phyloP scores from a whole-genome alignment of 2,888 invertebrate genomes.

The Platycnemis pennipes region DNA sequence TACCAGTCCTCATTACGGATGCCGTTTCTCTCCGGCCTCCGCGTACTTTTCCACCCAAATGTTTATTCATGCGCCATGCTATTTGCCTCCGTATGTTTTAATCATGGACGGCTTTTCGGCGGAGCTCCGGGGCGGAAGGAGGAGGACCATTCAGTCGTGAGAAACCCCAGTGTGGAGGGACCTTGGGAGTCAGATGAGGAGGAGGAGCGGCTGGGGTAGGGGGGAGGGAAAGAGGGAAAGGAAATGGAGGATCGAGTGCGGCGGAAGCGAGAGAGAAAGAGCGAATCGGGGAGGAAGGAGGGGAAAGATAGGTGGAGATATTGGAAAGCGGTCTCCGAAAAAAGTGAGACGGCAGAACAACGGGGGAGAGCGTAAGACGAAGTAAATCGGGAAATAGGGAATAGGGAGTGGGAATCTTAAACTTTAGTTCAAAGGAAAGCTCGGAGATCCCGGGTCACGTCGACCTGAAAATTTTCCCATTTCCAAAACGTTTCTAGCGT shows the following conservation, averaged over 20 bases:
- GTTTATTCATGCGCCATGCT: not conserved
- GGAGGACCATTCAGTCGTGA: not conserved
- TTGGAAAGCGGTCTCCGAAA: too few relatives aligned
- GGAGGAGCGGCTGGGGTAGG: not conserved
- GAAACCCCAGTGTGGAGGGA: not conserved
- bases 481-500: not conserved
- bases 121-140: not conserved
- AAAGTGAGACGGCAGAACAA: too few relatives aligned
- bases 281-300: not conserved
- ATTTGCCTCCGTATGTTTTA: not conserved
- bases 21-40: not conserved
- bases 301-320: not conserved
- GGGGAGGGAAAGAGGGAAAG: not conserved
- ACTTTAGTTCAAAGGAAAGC: too few relatives aligned
- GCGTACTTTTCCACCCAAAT: not conserved
- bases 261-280: not conserved
- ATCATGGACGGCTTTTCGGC: not conserved
- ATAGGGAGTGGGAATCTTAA: not conserved
- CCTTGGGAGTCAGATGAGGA: not conserved
- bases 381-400: not conserved
- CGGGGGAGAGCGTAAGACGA: too few relatives aligned
- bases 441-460: not conserved
- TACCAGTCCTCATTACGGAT: not conserved
- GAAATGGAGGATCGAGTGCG: not conserved
- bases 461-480: not conserved